Conservation (phyloP, 1,140 invertebrate species). For the Drosophila nebulosa region DNA sequence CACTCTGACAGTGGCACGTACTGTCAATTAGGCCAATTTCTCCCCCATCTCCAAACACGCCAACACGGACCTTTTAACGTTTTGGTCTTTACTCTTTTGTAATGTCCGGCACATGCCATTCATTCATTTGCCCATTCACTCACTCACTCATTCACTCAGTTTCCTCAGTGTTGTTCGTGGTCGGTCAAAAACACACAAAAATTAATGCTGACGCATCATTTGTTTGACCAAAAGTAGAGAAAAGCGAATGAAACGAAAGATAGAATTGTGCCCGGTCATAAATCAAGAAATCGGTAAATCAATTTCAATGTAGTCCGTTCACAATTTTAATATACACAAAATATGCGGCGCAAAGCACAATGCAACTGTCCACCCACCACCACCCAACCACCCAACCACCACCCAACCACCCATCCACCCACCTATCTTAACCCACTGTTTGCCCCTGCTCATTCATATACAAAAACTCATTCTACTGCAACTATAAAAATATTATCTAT, state of each 20-base stretch:
- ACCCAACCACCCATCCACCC: too few relatives aligned
- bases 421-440: too few relatives aligned
- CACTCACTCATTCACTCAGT: background rate
- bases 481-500: conserved; percentile 80
- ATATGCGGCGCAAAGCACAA: conserved; percentile 26
- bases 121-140: too few relatives aligned
- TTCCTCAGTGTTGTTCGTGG: conserved; percentile 13
- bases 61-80: background rate
- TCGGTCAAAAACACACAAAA: conserved; percentile 45
- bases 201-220: conserved; percentile 69
- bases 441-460: conserved; percentile 18
- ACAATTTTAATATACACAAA: conserved; percentile 73
- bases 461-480: conserved; percentile 32
- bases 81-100: conserved; percentile 12
- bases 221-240: conserved; percentile 42
- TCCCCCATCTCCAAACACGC: background rate
- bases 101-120: conserved; percentile 57
- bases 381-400: background rate
- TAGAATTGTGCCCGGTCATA: conserved; percentile 63
- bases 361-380: background rate
- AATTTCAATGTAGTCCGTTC: conserved; percentile 57
- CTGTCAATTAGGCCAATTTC: conserved; percentile 47
- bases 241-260: conserved; percentile 11
- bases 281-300: conserved; percentile 69
- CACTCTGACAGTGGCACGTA: background rate